phyloP scores from a whole-genome alignment of 2,113 vertebrate species.

The Podarcis cretensis region DNA sequence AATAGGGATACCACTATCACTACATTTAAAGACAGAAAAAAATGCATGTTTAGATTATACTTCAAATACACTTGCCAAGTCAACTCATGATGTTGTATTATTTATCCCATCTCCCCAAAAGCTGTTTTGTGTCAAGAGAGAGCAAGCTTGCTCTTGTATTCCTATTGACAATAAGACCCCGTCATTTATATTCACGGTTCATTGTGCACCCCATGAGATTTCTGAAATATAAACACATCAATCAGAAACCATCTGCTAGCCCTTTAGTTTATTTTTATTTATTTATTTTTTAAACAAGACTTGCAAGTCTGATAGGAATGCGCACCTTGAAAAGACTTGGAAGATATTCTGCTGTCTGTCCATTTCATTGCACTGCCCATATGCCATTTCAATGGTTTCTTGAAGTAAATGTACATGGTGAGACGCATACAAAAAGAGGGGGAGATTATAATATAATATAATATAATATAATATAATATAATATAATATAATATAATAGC shows the following conservation, averaged over 20 bases:
- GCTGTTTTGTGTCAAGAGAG: background rate
- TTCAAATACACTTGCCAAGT: constrained; percentile 1
- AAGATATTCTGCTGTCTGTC: constrained; percentile 21
- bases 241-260: constrained; percentile 42
- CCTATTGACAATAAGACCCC: constrained; percentile 31
- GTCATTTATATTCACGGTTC: constrained; percentile 54
- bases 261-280: constrained; percentile 6
- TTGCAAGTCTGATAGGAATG: constrained; percentile 7
- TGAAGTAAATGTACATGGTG: background rate
- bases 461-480: too few species aligned
- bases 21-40: background rate
- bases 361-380: background rate
- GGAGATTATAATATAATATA: background rate
- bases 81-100: background rate
- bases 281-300: constrained; percentile 6
- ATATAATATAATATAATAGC: background rate
- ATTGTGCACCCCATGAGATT: background rate
- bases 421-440: background rate
- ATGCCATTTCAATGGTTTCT: background rate
- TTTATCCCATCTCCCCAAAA: background rate
- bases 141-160: background rate
- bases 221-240: constrained; percentile 35
- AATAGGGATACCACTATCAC: background rate
- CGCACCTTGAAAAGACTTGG: constrained; percentile 26
- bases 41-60: constrained; percentile 1